Evolutionary conservation across 2,797 vertebrate genomes (phyloP).

Genomic region (Bradypus variegatus): DNA sequence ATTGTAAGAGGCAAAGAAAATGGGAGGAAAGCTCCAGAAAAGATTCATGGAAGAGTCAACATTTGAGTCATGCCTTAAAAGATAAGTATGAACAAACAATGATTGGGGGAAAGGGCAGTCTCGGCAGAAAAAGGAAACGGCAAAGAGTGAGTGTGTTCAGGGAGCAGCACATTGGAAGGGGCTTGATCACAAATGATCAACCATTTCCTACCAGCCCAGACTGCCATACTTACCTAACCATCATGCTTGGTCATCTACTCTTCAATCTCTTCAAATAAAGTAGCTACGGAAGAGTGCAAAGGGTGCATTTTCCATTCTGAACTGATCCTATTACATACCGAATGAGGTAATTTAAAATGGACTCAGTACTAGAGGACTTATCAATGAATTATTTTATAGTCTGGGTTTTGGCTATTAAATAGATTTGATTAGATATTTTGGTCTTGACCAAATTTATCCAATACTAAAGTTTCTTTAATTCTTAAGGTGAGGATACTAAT

Average conservation of each 20-base stretch:
- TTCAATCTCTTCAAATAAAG: neutral
- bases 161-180: neutral
- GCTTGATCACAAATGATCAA: neutral
- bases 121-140: neutral
- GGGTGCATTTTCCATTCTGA: neutral
- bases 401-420: neutral
- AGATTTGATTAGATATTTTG: neutral
- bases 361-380: neutral
- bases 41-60: neutral
- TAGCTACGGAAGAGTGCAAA: neutral
- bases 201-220: neutral
- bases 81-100: neutral
- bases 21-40: neutral
- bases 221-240: neutral
- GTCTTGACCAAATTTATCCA: neutral
- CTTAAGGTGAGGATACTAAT: neutral
- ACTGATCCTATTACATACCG: neutral
- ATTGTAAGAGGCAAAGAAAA: neutral
- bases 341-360: neutral
- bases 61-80: neutral
- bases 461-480: neutral
- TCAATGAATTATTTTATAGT: slow-evolving; percentile 3
- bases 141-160: too few species aligned
- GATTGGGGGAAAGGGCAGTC: neutral
- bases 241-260: neutral